Evolutionary conservation across 2,113 vertebrate genomes (phyloP).

Genomic region (Phylloscopus trochilus): DNA sequence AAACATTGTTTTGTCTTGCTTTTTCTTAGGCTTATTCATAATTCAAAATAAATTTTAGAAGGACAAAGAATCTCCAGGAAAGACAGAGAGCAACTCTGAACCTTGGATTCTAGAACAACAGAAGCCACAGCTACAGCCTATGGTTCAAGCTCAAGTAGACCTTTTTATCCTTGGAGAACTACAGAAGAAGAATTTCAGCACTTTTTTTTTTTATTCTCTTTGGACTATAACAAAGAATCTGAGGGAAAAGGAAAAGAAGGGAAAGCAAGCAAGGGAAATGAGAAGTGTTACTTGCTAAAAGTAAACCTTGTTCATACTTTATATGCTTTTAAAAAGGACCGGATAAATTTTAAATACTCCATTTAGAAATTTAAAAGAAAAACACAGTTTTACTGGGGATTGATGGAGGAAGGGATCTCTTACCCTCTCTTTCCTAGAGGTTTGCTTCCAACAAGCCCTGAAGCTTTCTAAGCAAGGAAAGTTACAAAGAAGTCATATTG

Average conservation of each 20-base stretch:
- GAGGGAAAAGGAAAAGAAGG: background rate
- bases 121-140: background rate
- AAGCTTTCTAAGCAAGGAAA: background rate
- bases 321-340: background rate
- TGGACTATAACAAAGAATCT: background rate
- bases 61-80: background rate
- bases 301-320: background rate
- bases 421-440: background rate
- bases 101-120: background rate
- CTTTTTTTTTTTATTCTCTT: background rate
- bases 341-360: background rate
- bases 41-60: background rate
- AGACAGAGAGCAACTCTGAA: background rate
- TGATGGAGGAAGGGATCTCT: background rate
- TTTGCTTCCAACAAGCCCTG: background rate
- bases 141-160: background rate
- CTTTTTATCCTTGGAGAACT: background rate
- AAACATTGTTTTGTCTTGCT: background rate
- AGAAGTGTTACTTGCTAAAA: background rate
- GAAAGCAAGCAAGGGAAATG: background rate
- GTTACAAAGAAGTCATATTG: background rate
- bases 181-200: background rate
- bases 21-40: background rate
- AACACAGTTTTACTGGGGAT: background rate
- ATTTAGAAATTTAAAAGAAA: background rate